Percentiles rank a stretch among this genome's conserved stretches.
phyloP scores from a whole-genome alignment of 2,888 invertebrate genomes.

The Litoditis marina region DNA sequence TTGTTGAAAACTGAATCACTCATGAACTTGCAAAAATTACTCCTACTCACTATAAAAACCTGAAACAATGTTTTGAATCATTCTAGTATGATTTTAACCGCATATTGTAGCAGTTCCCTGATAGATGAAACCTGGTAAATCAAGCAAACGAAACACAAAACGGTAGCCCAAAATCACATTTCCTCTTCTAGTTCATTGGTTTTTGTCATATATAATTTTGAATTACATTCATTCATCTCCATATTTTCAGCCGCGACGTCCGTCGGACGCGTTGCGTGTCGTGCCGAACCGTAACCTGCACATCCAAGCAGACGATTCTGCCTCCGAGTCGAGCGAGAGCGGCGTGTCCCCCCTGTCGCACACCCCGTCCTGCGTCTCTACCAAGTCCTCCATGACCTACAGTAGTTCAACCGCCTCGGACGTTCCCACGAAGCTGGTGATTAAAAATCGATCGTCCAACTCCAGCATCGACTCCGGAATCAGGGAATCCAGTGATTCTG shows the following conservation, averaged over 20 bases:
- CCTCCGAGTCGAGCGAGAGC: slow-evolving; percentile 17
- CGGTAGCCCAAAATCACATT: too few relatives aligned
- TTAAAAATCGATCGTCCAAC: slow-evolving; percentile 29
- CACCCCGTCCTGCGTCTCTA: slow-evolving; percentile 12
- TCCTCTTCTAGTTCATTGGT: too few relatives aligned
- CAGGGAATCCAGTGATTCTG: slow-evolving; percentile 21
- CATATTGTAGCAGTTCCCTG: too few relatives aligned
- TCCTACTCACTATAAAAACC: too few relatives aligned
- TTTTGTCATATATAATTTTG: too few relatives aligned
- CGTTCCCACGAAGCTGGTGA: slow-evolving; percentile 1
- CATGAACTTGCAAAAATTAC: too few relatives aligned
- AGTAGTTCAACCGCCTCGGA: slow-evolving; percentile 24
- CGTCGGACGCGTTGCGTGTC: slow-evolving; percentile 36
- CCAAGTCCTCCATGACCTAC: slow-evolving; percentile 16
- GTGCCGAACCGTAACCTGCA: slow-evolving; percentile 20
- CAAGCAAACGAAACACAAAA: too few relatives aligned
- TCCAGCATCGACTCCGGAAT: slow-evolving; percentile 43
- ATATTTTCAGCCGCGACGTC: slow-evolving; percentile 39
- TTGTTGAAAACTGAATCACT: too few relatives aligned
- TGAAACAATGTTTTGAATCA: too few relatives aligned
- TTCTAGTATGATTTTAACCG: too few relatives aligned
- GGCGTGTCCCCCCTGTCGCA: slow-evolving; percentile 13
- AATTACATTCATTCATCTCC: too few relatives aligned
- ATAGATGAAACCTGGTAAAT: too few relatives aligned
- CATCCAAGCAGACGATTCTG: slow-evolving; percentile 29